Conservation (phyloP, 1,140 invertebrate genomes). For the Drosophila funebris region DNA sequence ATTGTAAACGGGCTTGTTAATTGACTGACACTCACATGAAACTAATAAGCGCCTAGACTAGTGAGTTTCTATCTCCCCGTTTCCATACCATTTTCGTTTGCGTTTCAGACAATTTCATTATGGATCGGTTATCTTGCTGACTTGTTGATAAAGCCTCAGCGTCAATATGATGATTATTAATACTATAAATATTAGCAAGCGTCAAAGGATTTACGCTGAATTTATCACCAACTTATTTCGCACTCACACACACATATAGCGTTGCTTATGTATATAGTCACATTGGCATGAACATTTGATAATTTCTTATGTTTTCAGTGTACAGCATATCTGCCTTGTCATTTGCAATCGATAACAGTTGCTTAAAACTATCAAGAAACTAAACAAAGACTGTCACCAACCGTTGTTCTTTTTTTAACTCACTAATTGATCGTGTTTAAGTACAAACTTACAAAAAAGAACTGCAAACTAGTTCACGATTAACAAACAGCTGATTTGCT, state of each 20-base stretch:
- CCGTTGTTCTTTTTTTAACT: neutral
- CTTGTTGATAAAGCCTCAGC: conserved; percentile 52
- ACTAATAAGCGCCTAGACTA: conserved; percentile 56
- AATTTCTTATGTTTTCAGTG: neutral
- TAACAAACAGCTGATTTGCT: neutral
- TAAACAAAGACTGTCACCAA: neutral
- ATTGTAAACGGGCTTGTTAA: conserved; percentile 48
- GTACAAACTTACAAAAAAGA: neutral
- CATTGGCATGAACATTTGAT: no score
- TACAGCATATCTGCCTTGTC: neutral
- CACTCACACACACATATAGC: neutral
- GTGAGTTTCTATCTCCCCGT: conserved; percentile 1
- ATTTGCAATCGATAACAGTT: neutral
- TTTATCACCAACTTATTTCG: conserved; percentile 62
- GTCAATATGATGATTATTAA: conserved; percentile 67
- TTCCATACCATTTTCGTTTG: conserved; percentile 35
- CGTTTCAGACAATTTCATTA: conserved; percentile 51
- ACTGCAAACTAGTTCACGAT: neutral
- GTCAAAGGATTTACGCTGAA: conserved; percentile 71
- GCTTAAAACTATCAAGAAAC: no score
- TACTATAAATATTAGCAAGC: conserved; percentile 75
- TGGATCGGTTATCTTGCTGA: conserved; percentile 52
- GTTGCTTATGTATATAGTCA: no score
- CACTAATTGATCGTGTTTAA: neutral
- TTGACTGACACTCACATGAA: conserved; percentile 65